Conservation (phyloP, 2,797 vertebrate species). For the Coccyzus lansbergi region DNA sequence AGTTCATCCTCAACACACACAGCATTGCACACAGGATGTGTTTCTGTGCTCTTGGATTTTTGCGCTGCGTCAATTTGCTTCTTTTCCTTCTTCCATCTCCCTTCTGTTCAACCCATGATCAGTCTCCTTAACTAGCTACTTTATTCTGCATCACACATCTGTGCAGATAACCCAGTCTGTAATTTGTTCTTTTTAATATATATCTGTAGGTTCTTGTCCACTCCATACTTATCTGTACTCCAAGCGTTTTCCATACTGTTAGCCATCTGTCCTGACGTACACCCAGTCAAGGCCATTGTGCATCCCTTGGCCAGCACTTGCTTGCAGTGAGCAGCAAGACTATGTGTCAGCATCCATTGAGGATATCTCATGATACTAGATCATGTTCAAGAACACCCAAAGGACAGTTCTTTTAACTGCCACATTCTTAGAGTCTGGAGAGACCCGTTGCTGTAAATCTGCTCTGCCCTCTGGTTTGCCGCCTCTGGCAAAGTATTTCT, state of each 20-base stretch:
- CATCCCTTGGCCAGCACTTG: not conserved
- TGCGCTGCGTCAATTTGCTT: not conserved
- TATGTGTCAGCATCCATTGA: fast-evolving
- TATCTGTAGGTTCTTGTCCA: not conserved
- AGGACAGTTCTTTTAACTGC: not conserved
- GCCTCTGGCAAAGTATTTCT: not conserved
- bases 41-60: not conserved
- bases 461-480: not conserved
- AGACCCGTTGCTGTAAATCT: fast-evolving
- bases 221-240: not conserved
- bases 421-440: fast-evolving
- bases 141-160: fast-evolving
- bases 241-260: not conserved
- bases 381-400: not conserved
- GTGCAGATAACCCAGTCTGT: not conserved
- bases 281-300: not conserved
- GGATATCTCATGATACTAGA: not conserved
- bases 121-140: not conserved
- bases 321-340: not conserved
- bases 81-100: not conserved
- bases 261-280: conserved; percentile 23
- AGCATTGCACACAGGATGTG: not conserved
- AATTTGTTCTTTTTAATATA: not conserved
- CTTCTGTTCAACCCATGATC: fast-evolving
- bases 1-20: not conserved